Percentiles rank a stretch among this genome's conserved stretches.
Conservation (phyloP, 1,140 invertebrate species). For the Propsilocerus akamusi region DNA sequence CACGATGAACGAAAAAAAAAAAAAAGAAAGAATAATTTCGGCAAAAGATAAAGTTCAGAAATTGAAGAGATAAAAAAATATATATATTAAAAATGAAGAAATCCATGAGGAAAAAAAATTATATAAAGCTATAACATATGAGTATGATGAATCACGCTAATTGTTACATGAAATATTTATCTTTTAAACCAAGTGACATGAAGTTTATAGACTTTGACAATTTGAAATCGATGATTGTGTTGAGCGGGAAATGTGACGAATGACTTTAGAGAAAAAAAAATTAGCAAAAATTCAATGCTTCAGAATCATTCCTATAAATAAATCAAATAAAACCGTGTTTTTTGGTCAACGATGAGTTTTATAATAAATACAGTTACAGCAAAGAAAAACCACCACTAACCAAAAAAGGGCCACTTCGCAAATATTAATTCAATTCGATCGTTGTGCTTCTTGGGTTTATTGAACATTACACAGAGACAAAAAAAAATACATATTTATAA, state of each 20-base stretch:
- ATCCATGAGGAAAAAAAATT: constrained; percentile 1
- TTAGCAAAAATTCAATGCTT: not conserved
- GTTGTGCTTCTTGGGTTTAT: too few species aligned
- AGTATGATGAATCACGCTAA: constrained; percentile 2
- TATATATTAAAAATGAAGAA: not conserved
- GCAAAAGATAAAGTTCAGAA: not conserved
- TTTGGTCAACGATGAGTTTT: too few species aligned
- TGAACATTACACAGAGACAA: too few species aligned
- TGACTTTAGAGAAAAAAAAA: constrained; percentile 1
- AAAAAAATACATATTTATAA: too few species aligned
- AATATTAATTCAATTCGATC: too few species aligned
- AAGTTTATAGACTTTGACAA: not conserved
- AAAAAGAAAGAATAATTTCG: not conserved
- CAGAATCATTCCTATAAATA: not conserved
- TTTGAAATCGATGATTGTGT: not conserved
- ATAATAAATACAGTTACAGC: too few species aligned
- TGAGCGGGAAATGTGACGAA: not conserved
- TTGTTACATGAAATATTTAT: constrained; percentile 4
- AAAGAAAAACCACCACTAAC: too few species aligned
- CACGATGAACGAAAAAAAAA: not conserved
- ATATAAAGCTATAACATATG: constrained; percentile 3
- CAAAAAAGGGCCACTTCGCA: too few species aligned
- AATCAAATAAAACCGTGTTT: not conserved
- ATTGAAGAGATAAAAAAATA: not conserved
- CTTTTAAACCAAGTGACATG: too few species aligned